Conservation (phyloP, 2,113 vertebrate species). For the Grallaria varia region DNA sequence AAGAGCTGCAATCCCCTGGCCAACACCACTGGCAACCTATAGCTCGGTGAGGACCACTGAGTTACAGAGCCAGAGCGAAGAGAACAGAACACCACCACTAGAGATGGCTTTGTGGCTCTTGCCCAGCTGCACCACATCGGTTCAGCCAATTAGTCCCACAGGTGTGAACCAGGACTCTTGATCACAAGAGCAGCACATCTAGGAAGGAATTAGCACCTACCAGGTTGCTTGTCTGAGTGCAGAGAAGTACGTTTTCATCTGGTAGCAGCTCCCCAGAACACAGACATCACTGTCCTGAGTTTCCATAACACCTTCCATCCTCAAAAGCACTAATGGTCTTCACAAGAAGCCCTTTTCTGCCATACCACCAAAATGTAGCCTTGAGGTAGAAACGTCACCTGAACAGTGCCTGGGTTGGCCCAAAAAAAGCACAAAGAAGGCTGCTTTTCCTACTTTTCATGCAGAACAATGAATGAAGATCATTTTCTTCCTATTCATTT, state of each 20-base stretch:
- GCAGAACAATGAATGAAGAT: neutral
- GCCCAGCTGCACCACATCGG: neutral
- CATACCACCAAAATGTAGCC: neutral
- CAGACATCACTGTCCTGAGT: neutral
- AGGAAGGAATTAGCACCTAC: neutral
- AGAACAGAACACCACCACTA: neutral
- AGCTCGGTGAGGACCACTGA: neutral
- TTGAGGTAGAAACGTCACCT: neutral
- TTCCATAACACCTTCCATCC: neutral
- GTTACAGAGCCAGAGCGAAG: neutral
- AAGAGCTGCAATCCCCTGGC: neutral
- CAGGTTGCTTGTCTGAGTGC: neutral
- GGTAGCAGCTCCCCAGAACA: neutral
- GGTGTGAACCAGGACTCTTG: neutral
- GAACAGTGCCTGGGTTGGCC: neutral
- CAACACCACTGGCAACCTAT: neutral
- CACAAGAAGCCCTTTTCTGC: neutral
- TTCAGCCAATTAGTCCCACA: neutral
- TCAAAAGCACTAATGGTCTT: neutral
- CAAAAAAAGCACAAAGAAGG: neutral
- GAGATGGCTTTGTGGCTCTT: neutral
- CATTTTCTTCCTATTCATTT: neutral
- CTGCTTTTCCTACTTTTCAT: neutral
- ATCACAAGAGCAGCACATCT: neutral
- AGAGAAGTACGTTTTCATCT: neutral